A percentile compares a stretch with the other conserved stretches of the same genome.
Conservation (phyloP, 2,113 vertebrate species). For the Thunnus maccoyii region DNA sequence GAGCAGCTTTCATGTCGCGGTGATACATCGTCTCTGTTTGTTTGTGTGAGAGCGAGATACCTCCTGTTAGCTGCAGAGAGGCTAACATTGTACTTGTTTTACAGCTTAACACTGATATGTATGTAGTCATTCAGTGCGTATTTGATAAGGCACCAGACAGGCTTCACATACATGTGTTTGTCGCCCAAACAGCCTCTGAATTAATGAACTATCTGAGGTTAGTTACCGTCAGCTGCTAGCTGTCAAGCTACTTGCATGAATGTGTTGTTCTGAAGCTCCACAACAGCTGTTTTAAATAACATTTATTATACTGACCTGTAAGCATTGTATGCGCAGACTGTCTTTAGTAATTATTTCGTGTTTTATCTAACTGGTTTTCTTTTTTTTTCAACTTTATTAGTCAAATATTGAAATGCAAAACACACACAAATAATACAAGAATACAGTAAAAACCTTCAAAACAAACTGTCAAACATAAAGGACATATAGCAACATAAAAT, state of each 20-base stretch:
- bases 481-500: too few species aligned
- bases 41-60: neutral
- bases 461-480: too few species aligned
- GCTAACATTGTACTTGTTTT: neutral
- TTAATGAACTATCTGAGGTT: neutral
- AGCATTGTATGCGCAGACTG: neutral
- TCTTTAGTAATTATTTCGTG: too few species aligned
- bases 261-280: neutral
- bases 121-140: neutral
- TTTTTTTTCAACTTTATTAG: too few species aligned
- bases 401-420: too few species aligned
- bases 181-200: too few species aligned
- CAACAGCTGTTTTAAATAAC: neutral
- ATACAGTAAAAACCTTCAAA: too few species aligned
- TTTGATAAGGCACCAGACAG: rapidly evolving
- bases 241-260: neutral
- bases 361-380: too few species aligned
- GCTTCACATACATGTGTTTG: neutral
- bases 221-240: neutral
- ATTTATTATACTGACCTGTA: neutral
- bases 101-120: neutral
- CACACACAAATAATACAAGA: too few species aligned
- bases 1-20: slow-evolving; percentile 20
- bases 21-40: neutral
- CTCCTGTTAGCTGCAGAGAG: neutral